phyloP scores from a whole-genome alignment of 2,888 invertebrate species.

The Thyatira batis region DNA sequence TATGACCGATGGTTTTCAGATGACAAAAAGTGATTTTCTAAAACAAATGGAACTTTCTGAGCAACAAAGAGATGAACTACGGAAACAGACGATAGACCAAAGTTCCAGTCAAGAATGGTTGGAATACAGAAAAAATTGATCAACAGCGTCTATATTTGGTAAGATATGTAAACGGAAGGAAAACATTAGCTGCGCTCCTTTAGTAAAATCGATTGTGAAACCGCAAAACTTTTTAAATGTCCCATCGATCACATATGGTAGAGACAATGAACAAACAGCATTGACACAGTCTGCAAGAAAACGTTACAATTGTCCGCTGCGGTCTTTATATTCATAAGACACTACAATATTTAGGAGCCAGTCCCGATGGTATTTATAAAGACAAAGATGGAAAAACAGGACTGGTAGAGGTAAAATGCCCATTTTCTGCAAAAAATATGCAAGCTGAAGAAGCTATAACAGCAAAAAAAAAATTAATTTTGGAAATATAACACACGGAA shows the following conservation, averaged over 20 bases:
- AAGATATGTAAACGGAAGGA: constrained; percentile 11
- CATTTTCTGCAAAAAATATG: constrained; percentile 1
- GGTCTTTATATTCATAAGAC: constrained; percentile 8
- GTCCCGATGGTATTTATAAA: constrained; percentile 7
- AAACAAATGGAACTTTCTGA: too few species aligned
- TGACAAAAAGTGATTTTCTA: too few species aligned
- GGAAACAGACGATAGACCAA: too few species aligned
- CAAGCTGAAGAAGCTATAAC: constrained; percentile 3
- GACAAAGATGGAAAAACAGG: constrained; percentile 5
- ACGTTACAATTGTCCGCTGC: constrained; percentile 6
- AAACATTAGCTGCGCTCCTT: constrained; percentile 7
- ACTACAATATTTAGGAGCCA: constrained; percentile 4
- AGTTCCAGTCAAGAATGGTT: too few species aligned
- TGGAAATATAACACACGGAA: too few species aligned
- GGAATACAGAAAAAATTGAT: neutral
- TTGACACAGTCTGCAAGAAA: constrained; percentile 4
- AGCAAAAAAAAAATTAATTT: neutral
- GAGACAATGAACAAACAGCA: neutral
- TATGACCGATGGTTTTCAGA: constrained; percentile 1
- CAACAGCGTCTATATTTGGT: constrained; percentile 6
- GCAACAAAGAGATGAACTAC: too few species aligned
- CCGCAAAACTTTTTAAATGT: constrained; percentile 8
- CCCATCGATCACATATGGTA: neutral
- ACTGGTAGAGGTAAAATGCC: constrained; percentile 8
- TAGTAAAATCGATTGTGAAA: constrained; percentile 8